A percentile compares a stretch with the other conserved stretches of the same genome.
These are phyloP conservation scores for Grallaria varia DNA, from an alignment of 2,113 vertebrate species.

Conservation along the genomic window DNA sequence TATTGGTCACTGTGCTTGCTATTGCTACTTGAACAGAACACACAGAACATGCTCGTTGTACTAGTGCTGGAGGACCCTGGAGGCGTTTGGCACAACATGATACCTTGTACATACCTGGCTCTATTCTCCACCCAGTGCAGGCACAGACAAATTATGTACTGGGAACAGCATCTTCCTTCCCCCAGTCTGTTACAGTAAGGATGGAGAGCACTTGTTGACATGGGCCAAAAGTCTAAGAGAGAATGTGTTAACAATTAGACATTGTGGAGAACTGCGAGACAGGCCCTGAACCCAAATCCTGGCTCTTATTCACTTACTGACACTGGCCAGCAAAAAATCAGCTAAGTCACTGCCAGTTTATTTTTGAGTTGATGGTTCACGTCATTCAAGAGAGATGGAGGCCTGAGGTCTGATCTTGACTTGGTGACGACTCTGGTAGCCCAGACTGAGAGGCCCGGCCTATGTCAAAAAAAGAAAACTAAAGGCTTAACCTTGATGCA, in stretches of 20 bases:
- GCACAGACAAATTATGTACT: background rate
- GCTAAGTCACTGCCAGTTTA: background rate
- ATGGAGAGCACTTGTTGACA: background rate
- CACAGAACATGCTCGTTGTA: background rate
- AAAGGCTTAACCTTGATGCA: background rate
- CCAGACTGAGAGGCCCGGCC: background rate
- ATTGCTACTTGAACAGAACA: background rate
- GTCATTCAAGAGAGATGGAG: background rate
- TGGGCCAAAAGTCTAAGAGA: background rate
- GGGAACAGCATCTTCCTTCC: background rate
- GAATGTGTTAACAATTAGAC: background rate
- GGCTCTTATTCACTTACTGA: background rate
- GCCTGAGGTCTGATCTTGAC: background rate
- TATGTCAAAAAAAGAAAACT: background rate
- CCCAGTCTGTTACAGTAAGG: background rate
- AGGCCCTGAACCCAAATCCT: background rate
- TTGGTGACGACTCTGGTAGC: background rate
- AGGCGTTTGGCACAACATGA: background rate
- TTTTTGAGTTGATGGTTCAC: background rate
- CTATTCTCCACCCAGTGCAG: background rate
- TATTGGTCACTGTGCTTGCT: background rate
- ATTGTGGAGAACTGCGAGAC: background rate
- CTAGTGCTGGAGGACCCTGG: background rate
- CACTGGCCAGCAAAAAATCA: background rate
- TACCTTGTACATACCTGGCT: background rate